Evolutionary conservation across 1,140 invertebrate species (phyloP), one percentile per base, ranked within the genome.

Genomic region (Drosophila carrolli): DNA sequence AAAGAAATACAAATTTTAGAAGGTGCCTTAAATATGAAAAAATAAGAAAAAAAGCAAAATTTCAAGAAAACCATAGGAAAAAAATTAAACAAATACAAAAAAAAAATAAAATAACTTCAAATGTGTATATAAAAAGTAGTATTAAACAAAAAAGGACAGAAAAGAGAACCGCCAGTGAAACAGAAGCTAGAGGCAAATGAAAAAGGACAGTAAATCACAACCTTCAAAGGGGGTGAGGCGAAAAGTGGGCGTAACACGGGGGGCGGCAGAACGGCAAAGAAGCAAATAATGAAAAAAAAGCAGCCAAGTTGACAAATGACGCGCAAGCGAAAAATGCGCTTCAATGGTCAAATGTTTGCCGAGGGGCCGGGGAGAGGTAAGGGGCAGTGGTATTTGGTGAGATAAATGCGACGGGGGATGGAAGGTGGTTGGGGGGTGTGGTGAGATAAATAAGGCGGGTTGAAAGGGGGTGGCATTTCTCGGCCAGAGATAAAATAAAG

Each of bases 251-350:
- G 37, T 35, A 35, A 54, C 37, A 40, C 10, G 19, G 50, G 13
- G 37, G 37, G 27, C 16, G 27, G 16, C 16, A 13, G 54, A 62
- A 62, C 59, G 32, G 60, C 54, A 62, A 62, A 43, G 41, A 37
- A 47, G 29, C 14, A 58, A 46, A 46, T 47, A 58, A 46, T 32
- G 29, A 58, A 47, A 58, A 47, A 57, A 40, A 50, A 41, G 23
- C 61, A 47, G 61, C 48, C 71, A 65, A 79, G 79, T 88, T 88
- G 83, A 88, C 83, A 88, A 88, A 86, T 86, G 83, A 86, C 83
- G 83, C 83, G 83, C 83, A 82, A 86, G 83, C 83, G 63, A 86
- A 86, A 86, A 86, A 88, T 88, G 75, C 83, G 84, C 83, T 88
- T 88, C 79, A 88, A 88, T 88, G 83, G 84, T 88, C 84, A 88